Evolutionary conservation across 2,113 vertebrate genomes (phyloP).

Genomic region (Lophochroa leadbeateri): DNA sequence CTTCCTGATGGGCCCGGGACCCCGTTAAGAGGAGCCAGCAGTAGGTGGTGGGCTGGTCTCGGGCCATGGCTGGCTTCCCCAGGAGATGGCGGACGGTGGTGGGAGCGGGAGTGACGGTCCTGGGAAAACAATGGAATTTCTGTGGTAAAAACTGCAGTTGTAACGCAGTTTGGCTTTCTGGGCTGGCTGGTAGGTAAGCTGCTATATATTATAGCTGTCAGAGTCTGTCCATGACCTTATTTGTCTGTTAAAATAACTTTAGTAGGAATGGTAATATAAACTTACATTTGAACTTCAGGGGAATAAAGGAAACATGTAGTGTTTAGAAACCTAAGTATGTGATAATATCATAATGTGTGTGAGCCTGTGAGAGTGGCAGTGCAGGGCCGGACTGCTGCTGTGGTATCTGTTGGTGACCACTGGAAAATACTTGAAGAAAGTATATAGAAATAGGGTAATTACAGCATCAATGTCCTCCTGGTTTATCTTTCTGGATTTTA

Average conservation of each 20-base stretch:
- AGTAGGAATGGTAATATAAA: neutral
- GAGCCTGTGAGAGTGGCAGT: neutral
- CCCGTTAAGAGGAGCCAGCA: accelerated
- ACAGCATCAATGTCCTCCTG: neutral
- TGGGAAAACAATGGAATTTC: accelerated
- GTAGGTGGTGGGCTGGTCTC: accelerated
- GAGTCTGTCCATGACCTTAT: neutral
- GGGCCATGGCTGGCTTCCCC: accelerated
- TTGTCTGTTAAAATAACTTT: neutral
- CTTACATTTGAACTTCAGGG: neutral
- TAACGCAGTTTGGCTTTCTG: neutral
- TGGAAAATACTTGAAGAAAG: neutral
- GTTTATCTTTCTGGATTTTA: neutral
- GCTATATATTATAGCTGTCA: accelerated
- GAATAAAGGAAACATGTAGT: neutral
- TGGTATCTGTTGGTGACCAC: neutral
- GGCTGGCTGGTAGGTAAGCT: neutral
- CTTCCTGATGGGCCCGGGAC: too few relatives aligned
- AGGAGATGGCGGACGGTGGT: accelerated
- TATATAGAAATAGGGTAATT: neutral
- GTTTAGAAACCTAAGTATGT: neutral
- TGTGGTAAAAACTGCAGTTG: neutral
- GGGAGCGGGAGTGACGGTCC: neutral
- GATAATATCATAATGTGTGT: accelerated
- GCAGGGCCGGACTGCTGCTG: neutral